Base-by-base conservation (phyloP, 2,113 vertebrate species). In the Ranitomeya variabilis region DNA sequence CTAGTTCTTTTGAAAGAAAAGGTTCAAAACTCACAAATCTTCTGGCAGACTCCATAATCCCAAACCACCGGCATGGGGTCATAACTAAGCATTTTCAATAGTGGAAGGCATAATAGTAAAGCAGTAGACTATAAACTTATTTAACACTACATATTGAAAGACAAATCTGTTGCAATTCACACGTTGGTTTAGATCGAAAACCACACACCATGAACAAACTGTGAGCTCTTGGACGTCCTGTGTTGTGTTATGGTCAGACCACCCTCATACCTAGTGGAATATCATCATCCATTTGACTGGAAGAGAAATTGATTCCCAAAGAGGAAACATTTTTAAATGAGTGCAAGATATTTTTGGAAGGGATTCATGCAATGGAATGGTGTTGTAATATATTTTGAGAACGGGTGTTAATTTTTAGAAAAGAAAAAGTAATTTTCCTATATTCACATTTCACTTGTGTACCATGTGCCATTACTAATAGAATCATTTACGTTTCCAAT, bases 201-300 rank as follows among this genome's bases (percentile, higher is more conserved):
- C 82, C 82, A 69, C 82, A 84, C n/a, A 71, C 62, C 21, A 84
- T 69, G 82, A 83, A 66, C 31, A 21, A 62, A n/a, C 4, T n/a
- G 18, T 14, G 57, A 45, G 10, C 19, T 69, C 64, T 51, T 71
- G 13, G 64, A 84, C n/a, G 62, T 69, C 81, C 21, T 69, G 37
- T 83, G 52, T 54, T 69, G 45, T 84, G 66, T 71, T 55, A 71
- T 69, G 66, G 66, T 69, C 66, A 55, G 81, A 84, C 82, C 82
- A 84, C 82, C 82, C 82, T 83, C 64, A 84, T 71, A 52, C 2
- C 45, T 71, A 11, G 82, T 84, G n/a, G 51, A 84, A 23, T 54
- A 71, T 69, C 51, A 26, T 69, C 81, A 69, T 71, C 82, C 71
- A 31, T 84, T 71, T 64, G 55, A 69, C 64, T 26, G 23, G 16